Conservation (phyloP, 1,140 invertebrate species). For the Hypsibius dujardini region DNA sequence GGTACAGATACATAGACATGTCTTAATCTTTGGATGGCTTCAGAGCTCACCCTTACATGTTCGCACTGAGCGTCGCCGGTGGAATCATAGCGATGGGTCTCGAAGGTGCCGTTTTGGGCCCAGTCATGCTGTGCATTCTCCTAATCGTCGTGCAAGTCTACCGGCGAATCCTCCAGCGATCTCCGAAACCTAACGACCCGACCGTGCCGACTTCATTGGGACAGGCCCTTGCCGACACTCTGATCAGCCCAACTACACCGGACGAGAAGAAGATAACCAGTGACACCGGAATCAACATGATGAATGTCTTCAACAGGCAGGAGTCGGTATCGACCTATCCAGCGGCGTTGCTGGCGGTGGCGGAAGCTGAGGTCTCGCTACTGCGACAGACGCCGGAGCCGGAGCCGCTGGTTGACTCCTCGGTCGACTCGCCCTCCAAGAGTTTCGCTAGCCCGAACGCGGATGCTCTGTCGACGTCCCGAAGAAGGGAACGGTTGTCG, state of each 20-base stretch:
- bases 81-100: conserved; percentile 89
- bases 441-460: background rate
- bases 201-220: background rate
- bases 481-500: conserved; percentile 5
- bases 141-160: conserved; percentile 61
- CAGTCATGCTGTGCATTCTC: conserved; percentile 68
- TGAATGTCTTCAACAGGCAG: background rate
- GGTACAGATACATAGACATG: too few species aligned
- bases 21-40: too few species aligned
- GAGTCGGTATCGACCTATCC: background rate
- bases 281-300: too few species aligned
- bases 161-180: conserved; percentile 5
- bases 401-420: background rate
- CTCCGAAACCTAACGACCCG: background rate
- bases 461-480: background rate
- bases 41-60: conserved; percentile 87
- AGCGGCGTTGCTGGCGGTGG: background rate
- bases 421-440: background rate
- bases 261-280: background rate
- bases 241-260: background rate
- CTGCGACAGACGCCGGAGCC: background rate
- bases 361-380: background rate
- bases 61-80: conserved; percentile 91
- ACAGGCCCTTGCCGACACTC: background rate
- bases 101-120: conserved; percentile 88